Evolutionary conservation across 2,888 invertebrate species (phyloP).

Genomic region (Rhagium mordax): DNA sequence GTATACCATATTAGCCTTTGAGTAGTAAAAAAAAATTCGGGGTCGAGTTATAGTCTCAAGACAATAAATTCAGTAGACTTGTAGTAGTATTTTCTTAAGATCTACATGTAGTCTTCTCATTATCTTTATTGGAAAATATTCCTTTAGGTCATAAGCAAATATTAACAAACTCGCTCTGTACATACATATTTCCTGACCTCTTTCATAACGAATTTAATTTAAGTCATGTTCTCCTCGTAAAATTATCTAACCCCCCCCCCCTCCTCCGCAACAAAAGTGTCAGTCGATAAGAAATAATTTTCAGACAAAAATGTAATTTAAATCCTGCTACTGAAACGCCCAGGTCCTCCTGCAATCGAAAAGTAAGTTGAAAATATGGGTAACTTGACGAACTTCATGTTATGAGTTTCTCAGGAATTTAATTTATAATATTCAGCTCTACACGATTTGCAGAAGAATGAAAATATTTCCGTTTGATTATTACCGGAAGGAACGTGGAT

Average conservation of each 20-base stretch:
- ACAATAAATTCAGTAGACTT: too few species aligned
- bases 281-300: neutral
- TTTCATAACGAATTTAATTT: neutral
- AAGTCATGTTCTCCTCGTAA: neutral
- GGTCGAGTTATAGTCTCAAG: too few species aligned
- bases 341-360: neutral
- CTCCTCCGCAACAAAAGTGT: too few species aligned
- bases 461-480: neutral
- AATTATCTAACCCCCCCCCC: neutral
- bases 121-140: too few species aligned
- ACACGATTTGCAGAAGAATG: neutral
- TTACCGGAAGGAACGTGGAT: neutral
- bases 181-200: neutral
- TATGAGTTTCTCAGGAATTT: neutral
- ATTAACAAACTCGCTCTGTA: too few species aligned
- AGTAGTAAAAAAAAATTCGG: too few species aligned
- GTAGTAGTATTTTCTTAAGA: too few species aligned
- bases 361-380: neutral
- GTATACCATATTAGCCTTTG: too few species aligned
- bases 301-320: neutral
- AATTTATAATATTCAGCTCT: neutral
- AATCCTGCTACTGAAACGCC: neutral
- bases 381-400: neutral
- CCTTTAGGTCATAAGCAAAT: too few species aligned
- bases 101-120: too few species aligned